These are phyloP conservation scores for Lasioglossum pauxillum DNA, from an alignment of 2,888 invertebrate species.

Conservation along the genomic window DNA sequence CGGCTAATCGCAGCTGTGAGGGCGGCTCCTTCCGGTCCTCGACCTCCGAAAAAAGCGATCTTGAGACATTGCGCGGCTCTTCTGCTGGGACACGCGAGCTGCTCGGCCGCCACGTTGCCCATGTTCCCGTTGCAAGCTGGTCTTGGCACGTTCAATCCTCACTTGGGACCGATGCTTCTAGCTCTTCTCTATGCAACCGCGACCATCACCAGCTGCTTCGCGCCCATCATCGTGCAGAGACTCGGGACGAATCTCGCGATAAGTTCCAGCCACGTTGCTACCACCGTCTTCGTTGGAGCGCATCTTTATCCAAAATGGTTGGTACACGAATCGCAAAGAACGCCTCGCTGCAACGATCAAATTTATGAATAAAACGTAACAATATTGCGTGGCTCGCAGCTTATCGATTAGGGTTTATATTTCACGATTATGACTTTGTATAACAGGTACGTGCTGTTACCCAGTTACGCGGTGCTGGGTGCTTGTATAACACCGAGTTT, in stretches of 20 bases:
- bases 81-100: conserved; percentile 86
- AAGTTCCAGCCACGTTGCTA: conserved; percentile 76
- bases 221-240: conserved; percentile 86
- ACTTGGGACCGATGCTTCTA: conserved; percentile 84
- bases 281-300: conserved; percentile 79
- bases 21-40: conserved; percentile 79
- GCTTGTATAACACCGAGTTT: conserved; percentile 78
- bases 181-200: conserved; percentile 79
- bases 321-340: neutral
- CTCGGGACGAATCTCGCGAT: conserved; percentile 85
- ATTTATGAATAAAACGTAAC: neutral
- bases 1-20: conserved; percentile 87
- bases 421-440: neutral
- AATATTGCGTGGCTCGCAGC: neutral
- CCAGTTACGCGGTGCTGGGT: conserved; percentile 80
- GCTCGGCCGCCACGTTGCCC: conserved; percentile 88
- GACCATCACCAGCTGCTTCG: conserved; percentile 80
- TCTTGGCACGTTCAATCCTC: conserved; percentile 82
- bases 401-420: neutral
- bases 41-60: conserved; percentile 80
- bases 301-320: conserved; percentile 80
- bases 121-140: conserved; percentile 86
- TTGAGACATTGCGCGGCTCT: conserved; percentile 83
- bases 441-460: conserved; percentile 78
- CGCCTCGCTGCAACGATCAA: too few species aligned